A percentile compares a stretch with the other conserved stretches of the same genome.
phyloP scores from a whole-genome alignment of 2,888 invertebrate genomes.

The Halocaridina rubra region DNA sequence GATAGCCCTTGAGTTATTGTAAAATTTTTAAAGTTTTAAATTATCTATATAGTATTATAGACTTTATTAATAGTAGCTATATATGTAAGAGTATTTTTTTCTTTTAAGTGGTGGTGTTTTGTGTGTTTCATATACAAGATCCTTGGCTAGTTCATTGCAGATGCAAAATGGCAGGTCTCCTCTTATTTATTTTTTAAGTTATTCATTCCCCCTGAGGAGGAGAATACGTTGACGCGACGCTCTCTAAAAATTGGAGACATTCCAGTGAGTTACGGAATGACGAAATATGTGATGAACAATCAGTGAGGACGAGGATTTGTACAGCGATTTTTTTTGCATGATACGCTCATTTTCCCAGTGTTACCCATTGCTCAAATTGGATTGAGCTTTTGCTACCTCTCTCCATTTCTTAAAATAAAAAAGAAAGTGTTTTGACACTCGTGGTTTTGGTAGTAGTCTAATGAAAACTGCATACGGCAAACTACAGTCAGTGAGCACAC shows the following conservation, averaged over 20 bases:
- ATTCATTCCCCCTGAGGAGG: neutral
- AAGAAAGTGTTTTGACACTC: no score
- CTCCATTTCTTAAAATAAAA: no score
- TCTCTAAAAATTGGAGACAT: conserved; percentile 51
- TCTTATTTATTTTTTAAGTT: conserved; percentile 13
- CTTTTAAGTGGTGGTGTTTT: neutral
- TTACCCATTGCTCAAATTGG: conserved; percentile 58
- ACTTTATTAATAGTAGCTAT: no score
- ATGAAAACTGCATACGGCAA: no score
- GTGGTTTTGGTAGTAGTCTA: no score
- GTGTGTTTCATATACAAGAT: neutral
- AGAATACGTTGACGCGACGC: conserved; percentile 42
- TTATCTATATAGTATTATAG: neutral
- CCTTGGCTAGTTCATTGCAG: neutral
- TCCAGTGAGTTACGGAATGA: conserved; percentile 45
- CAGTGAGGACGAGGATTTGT: conserved; percentile 56
- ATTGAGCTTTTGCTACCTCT: no score
- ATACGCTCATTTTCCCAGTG: conserved; percentile 56
- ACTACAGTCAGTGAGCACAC: no score
- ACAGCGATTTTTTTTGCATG: conserved; percentile 59
- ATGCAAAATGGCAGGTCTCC: conserved; percentile 3
- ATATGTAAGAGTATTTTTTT: neutral
- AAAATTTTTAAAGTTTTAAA: neutral
- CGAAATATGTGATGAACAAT: conserved; percentile 57
- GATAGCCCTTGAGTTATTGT: neutral